Conservation (phyloP, 2,888 invertebrate species). For the Leptinotarsa rubiginosa region DNA sequence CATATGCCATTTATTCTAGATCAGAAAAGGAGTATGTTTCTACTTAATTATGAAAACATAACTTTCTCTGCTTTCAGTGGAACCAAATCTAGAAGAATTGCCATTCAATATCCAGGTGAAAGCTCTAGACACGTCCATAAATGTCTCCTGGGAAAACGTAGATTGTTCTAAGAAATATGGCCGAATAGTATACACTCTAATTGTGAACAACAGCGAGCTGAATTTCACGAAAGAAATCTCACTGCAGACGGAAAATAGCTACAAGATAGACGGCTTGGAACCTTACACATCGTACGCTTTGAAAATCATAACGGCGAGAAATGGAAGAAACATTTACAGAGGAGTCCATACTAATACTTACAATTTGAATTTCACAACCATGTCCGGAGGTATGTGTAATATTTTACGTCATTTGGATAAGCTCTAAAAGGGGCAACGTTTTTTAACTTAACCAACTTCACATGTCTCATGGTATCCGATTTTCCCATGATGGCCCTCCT, state of each 20-base stretch:
- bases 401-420: not conserved
- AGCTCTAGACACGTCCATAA: slow-evolving; percentile 50
- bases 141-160: slow-evolving; percentile 57
- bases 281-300: slow-evolving; percentile 57
- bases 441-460: too few relatives aligned
- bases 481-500: too few relatives aligned
- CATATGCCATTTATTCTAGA: too few relatives aligned
- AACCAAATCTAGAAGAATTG: slow-evolving; percentile 55
- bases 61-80: slow-evolving; percentile 46
- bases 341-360: slow-evolving; percentile 45
- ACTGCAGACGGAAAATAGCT: slow-evolving; percentile 49
- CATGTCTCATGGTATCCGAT: too few relatives aligned
- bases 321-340: slow-evolving; percentile 47
- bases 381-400: slow-evolving; percentile 56
- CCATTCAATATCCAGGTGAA: slow-evolving; percentile 55
- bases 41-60: too few relatives aligned
- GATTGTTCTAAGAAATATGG: slow-evolving; percentile 56
- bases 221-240: slow-evolving; percentile 47
- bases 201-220: slow-evolving; percentile 46
- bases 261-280: slow-evolving; percentile 52
- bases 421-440: too few relatives aligned
- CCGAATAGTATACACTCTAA: slow-evolving; percentile 54
- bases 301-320: slow-evolving; percentile 55
- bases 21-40: too few relatives aligned
- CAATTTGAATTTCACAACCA: slow-evolving; percentile 56